phyloP scores from a whole-genome alignment of 2,797 vertebrate species.

The Somateria mollissima region DNA sequence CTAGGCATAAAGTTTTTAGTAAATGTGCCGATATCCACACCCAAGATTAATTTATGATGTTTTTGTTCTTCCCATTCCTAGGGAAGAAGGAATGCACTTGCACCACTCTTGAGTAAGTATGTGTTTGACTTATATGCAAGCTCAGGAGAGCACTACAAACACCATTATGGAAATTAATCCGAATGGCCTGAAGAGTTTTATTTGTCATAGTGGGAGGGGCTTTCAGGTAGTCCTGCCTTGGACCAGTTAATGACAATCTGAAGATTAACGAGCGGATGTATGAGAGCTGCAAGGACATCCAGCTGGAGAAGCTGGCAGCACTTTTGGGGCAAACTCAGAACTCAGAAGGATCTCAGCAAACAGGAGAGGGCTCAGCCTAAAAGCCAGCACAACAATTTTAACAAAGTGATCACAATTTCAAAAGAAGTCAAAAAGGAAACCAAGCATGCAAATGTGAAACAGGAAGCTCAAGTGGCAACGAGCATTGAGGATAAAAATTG shows the following conservation, averaged over 20 bases:
- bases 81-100: constrained; percentile 29
- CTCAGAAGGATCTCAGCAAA: not conserved
- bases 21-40: not conserved
- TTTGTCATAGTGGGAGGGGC: not conserved
- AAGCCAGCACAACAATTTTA: not conserved
- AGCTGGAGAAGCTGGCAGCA: not conserved
- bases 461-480: not conserved
- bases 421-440: not conserved
- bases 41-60: not conserved
- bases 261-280: not conserved
- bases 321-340: not conserved
- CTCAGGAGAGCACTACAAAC: not conserved
- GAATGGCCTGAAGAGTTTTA: not conserved
- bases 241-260: not conserved
- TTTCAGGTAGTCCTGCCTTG: not conserved
- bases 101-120: not conserved
- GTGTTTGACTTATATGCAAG: not conserved
- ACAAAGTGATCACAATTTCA: not conserved
- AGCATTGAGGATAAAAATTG: not conserved
- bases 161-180: not conserved
- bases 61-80: constrained; percentile 20
- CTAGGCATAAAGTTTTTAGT: not conserved
- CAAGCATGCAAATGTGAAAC: not conserved
- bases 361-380: not conserved
- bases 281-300: not conserved